phyloP scores from a whole-genome alignment of 2,888 invertebrate genomes.

The Amiota minor region DNA sequence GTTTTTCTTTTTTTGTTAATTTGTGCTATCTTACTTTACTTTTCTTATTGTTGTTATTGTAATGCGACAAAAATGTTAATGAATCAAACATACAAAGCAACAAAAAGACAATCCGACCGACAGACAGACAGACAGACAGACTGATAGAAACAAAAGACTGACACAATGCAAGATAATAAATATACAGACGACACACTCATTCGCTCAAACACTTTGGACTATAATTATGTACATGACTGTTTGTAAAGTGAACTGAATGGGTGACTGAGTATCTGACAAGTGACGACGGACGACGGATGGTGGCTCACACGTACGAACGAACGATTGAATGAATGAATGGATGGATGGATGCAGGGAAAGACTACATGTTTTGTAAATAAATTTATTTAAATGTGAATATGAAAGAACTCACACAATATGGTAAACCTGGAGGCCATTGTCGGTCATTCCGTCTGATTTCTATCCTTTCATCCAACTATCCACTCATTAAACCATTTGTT shows the following conservation, averaged over 20 bases:
- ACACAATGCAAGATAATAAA: slow-evolving; percentile 6
- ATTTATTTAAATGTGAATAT: not conserved
- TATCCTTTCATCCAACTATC: too few relatives aligned
- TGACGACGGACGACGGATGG: not conserved
- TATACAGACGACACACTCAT: not conserved
- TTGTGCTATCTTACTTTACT: slow-evolving; percentile 1
- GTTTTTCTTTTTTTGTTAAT: slow-evolving; percentile 1
- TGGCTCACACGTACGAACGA: too few relatives aligned
- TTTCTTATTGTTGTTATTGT: slow-evolving; percentile 19
- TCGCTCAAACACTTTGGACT: not conserved
- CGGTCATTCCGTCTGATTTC: not conserved
- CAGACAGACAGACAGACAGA: slow-evolving; percentile 6
- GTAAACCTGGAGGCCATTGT: not conserved
- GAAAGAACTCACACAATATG: not conserved
- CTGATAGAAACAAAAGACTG: not conserved
- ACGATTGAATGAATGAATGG: too few relatives aligned
- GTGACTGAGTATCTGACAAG: not conserved
- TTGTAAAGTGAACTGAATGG: not conserved
- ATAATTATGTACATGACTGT: slow-evolving; percentile 4
- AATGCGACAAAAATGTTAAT: slow-evolving; percentile 60
- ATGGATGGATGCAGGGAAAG: too few relatives aligned
- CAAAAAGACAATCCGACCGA: slow-evolving; percentile 20
- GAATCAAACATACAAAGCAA: slow-evolving; percentile 44
- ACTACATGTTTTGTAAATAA: not conserved
- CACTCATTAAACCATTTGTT: too few relatives aligned